Conservation (phyloP, 1,140 invertebrate species). For the Laupala kohalensis region DNA sequence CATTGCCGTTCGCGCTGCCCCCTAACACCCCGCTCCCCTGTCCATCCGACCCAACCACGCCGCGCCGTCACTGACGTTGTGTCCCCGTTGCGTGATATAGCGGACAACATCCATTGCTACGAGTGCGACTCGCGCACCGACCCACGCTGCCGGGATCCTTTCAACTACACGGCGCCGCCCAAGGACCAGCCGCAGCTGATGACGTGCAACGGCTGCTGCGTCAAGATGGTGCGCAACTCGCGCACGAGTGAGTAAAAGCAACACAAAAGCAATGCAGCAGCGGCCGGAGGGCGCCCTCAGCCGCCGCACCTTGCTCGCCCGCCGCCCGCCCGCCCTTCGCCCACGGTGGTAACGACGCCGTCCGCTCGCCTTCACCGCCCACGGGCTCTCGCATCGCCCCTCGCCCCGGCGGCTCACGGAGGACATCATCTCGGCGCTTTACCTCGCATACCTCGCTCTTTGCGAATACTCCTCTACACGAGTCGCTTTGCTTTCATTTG, state of each 20-base stretch:
- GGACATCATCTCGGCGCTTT: too few relatives aligned
- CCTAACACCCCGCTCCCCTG: too few relatives aligned
- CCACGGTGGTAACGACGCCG: too few relatives aligned
- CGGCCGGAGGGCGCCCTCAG: not conserved
- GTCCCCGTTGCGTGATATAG: slow-evolving; percentile 40
- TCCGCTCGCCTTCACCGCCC: too few relatives aligned
- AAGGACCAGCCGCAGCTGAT: slow-evolving; percentile 30
- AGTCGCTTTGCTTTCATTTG: too few relatives aligned
- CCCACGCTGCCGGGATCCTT: slow-evolving; percentile 30
- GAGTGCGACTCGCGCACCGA: slow-evolving; percentile 31
- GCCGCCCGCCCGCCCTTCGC: too few relatives aligned
- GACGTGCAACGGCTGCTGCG: slow-evolving; percentile 84
- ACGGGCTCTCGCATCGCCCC: too few relatives aligned
- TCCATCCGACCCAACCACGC: not conserved
- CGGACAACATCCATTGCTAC: slow-evolving; percentile 60
- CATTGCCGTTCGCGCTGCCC: not conserved
- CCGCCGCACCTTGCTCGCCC: not conserved
- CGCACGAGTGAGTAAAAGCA: not conserved
- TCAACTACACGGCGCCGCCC: slow-evolving; percentile 28
- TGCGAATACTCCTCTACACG: too few relatives aligned
- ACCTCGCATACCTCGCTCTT: too few relatives aligned
- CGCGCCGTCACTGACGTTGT: not conserved
- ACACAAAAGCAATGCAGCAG: too few relatives aligned
- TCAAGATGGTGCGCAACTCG: slow-evolving; percentile 78
- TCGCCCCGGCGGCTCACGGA: too few relatives aligned